Evolutionary conservation across 2,888 invertebrate genomes (phyloP).

Genomic region (Hydraecia micacea): DNA sequence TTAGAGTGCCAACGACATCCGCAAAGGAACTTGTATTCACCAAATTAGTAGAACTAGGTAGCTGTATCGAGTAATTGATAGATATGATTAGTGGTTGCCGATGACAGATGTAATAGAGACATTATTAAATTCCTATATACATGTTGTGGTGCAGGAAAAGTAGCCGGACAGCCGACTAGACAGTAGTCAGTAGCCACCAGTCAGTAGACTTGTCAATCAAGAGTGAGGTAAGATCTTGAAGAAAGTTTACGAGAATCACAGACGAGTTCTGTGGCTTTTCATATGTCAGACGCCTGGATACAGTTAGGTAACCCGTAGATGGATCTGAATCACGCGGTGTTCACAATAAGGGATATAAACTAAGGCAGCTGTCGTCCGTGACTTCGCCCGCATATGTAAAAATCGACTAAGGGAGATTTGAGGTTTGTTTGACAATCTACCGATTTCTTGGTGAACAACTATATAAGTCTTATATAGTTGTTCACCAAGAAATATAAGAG

Average conservation of each 20-base stretch:
- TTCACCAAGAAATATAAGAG: no score
- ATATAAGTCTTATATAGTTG: no score
- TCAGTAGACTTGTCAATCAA: constrained; percentile 61
- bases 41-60: constrained; percentile 27
- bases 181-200: constrained; percentile 12
- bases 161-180: constrained; percentile 40
- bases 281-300: constrained; percentile 51
- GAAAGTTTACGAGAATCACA: constrained; percentile 61
- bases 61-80: constrained; percentile 32
- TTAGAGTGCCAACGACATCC: constrained; percentile 15
- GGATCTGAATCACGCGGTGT: not conserved
- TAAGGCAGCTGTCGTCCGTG: not conserved
- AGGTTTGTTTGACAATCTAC: not conserved
- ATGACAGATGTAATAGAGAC: constrained; percentile 72
- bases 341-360: not conserved
- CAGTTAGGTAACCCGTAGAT: constrained; percentile 45
- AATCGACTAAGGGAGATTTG: no score
- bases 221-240: constrained; percentile 54
- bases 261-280: constrained; percentile 63
- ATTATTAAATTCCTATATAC: constrained; percentile 63
- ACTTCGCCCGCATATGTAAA: not conserved
- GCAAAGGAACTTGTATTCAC: constrained; percentile 18
- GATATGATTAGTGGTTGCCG: constrained; percentile 59
- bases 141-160: constrained; percentile 59
- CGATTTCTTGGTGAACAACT: not conserved